phyloP scores from a whole-genome alignment of 2,888 invertebrate species.

The Flabesymbios commensalis region DNA sequence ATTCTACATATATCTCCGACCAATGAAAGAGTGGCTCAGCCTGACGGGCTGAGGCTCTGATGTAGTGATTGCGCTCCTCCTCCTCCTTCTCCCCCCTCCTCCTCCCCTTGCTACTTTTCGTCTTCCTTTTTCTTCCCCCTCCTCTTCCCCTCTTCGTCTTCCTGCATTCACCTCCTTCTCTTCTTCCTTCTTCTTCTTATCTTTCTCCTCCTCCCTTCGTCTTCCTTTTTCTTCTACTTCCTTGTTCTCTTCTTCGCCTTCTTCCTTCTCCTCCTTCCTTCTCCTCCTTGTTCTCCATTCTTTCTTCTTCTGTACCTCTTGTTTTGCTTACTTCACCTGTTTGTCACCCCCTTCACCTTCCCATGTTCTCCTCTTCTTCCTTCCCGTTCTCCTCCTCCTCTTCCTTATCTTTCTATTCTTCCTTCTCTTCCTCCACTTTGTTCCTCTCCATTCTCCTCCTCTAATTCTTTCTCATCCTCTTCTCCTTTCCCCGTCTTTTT shows the following conservation, averaged over 20 bases:
- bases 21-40: no score
- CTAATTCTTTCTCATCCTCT: not conserved
- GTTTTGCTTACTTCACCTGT: not conserved
- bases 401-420: not conserved
- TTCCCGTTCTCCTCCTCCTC: not conserved
- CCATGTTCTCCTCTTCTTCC: not conserved
- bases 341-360: not conserved
- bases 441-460: not conserved
- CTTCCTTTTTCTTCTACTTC: not conserved
- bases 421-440: not conserved
- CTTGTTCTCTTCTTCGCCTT: not conserved
- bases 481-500: not conserved
- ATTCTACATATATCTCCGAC: no score
- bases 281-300: not conserved
- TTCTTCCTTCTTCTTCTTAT: not conserved
- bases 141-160: no score
- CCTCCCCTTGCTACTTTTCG: no score
- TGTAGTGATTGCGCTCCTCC: no score
- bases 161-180: not conserved
- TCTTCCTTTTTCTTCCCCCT: no score
- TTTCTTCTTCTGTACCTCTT: not conserved
- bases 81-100: no score
- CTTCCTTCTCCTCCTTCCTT: not conserved
- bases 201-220: slow-evolving; percentile 5
- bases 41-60: no score